phyloP scores from a whole-genome alignment of 2,113 vertebrate genomes.

The Rostratula benghalensis region DNA sequence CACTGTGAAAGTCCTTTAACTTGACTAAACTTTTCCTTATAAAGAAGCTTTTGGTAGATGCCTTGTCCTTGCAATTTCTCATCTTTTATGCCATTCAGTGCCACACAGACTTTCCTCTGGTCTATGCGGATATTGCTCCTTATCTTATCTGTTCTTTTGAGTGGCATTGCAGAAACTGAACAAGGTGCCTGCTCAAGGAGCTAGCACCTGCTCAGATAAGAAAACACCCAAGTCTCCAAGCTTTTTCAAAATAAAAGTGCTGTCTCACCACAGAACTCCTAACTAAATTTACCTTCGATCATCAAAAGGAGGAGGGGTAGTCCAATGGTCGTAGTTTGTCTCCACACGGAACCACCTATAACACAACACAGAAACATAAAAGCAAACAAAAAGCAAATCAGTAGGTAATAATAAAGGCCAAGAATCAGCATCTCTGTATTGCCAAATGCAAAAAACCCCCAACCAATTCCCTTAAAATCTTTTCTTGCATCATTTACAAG shows the following conservation, averaged over 20 bases:
- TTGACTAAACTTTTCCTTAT: not conserved
- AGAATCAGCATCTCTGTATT: not conserved
- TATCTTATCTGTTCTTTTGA: rapidly evolving
- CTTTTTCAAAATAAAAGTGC: not conserved
- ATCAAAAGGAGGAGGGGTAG: conserved; percentile 77
- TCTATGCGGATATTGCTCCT: rapidly evolving
- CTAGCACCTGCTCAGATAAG: not conserved
- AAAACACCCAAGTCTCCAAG: not conserved
- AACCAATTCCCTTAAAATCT: not conserved
- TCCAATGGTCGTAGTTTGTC: conserved; percentile 97
- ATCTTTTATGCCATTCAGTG: not conserved
- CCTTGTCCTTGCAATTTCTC: not conserved
- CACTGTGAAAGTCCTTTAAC: not conserved
- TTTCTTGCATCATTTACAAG: not conserved
- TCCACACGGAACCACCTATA: conserved; percentile 92
- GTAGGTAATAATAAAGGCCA: not conserved
- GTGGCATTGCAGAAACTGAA: not conserved
- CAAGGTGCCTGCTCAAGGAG: not conserved
- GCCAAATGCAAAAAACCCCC: not conserved
- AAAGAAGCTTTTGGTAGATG: not conserved
- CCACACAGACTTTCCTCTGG: not conserved
- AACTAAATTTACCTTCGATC: conserved; percentile 77
- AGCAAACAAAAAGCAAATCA: not conserved
- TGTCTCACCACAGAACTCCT: not conserved
- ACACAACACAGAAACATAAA: not conserved